Conservation (phyloP, 2,113 vertebrate species). For the Chloropsis cyanopogon region DNA sequence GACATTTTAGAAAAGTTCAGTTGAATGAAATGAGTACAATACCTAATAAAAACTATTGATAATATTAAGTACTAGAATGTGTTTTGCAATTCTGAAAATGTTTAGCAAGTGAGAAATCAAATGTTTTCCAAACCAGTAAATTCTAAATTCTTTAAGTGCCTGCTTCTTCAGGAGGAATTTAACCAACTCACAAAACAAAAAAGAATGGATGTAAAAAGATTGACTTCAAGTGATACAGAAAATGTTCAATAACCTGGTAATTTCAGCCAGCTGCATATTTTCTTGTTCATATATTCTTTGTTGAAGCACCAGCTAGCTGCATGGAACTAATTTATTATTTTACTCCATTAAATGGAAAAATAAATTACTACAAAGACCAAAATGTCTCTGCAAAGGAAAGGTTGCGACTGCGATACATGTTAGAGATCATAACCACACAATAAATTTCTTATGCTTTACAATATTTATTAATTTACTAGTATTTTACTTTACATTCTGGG, state of each 20-base stretch:
- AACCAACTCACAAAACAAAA: background rate
- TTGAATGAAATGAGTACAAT: background rate
- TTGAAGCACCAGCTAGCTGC: background rate
- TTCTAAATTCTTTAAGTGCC: background rate
- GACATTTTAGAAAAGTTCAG: background rate
- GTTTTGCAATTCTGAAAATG: background rate
- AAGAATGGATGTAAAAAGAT: background rate
- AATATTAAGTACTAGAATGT: background rate
- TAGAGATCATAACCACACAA: fast-evolving
- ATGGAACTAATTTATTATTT: background rate
- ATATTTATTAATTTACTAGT: background rate
- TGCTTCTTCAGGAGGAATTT: background rate
- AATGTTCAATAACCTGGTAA: background rate
- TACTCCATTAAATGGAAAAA: background rate
- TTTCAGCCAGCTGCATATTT: background rate
- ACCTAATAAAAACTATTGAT: background rate
- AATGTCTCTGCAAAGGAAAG: background rate
- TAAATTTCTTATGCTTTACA: background rate
- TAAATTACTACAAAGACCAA: background rate
- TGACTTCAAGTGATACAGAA: background rate
- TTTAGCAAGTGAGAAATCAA: background rate
- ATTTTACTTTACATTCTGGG: background rate
- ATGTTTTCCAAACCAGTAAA: background rate
- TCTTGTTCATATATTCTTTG: background rate
- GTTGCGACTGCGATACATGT: background rate